Conservation (phyloP, 2,797 vertebrate species). For the Natrix natrix region DNA sequence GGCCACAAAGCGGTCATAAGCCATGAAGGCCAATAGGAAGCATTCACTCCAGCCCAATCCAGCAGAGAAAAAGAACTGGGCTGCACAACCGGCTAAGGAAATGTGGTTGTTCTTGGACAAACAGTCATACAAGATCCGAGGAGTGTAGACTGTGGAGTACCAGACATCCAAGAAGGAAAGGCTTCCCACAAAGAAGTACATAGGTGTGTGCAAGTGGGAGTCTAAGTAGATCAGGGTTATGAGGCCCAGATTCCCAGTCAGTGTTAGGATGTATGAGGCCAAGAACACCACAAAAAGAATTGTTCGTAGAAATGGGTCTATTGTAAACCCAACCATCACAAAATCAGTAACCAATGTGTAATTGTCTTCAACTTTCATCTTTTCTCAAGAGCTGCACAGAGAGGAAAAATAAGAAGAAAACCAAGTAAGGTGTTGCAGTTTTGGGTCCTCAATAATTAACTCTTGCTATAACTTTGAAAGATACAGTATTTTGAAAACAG, state of each 20-base stretch:
- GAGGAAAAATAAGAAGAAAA: not conserved
- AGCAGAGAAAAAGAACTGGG: slow-evolving; percentile 57
- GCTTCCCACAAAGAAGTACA: slow-evolving; percentile 21
- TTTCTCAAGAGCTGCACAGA: not conserved
- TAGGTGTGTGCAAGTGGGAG: not conserved
- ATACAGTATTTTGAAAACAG: not conserved
- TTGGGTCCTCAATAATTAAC: not conserved
- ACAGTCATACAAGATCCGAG: slow-evolving; percentile 51
- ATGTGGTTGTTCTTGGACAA: slow-evolving; percentile 49
- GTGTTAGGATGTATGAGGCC: not conserved
- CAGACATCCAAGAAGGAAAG: slow-evolving; percentile 54
- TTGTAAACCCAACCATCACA: not conserved
- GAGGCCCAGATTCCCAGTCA: not conserved
- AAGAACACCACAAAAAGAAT: not conserved
- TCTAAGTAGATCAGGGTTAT: not conserved
- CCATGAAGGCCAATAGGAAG: slow-evolving; percentile 51
- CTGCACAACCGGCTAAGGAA: slow-evolving; percentile 44
- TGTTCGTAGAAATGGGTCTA: not conserved
- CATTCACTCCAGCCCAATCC: slow-evolving; percentile 44
- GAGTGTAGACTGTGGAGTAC: slow-evolving; percentile 57
- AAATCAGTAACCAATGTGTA: not conserved
- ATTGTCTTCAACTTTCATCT: not conserved
- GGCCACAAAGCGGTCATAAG: slow-evolving; percentile 50
- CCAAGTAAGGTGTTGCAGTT: not conserved
- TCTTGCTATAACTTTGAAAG: not conserved